Evolutionary conservation across 2,888 invertebrate genomes (phyloP).

Genomic region (Phrixothrix hirtus): DNA sequence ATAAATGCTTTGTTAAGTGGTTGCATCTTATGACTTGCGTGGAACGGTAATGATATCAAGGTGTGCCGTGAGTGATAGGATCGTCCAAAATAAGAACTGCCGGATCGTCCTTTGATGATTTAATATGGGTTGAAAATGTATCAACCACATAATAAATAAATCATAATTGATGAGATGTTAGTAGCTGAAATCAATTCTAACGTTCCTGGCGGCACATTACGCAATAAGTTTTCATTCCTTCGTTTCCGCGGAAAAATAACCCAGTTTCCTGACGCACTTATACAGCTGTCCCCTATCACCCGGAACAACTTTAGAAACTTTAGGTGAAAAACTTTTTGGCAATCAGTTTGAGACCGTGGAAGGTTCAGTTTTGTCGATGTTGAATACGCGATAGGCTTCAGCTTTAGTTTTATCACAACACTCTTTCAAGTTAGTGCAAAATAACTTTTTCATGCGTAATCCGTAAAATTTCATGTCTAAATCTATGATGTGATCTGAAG

Average conservation of each 20-base stretch:
- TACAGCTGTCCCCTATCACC: constrained; percentile 38
- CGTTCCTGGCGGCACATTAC: constrained; percentile 18
- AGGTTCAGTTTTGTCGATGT: neutral
- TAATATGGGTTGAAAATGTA: too few species aligned
- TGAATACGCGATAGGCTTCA: neutral
- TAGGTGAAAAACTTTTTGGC: constrained; percentile 37
- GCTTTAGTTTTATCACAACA: neutral
- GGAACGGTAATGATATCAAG: too few species aligned
- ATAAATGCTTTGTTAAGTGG: too few species aligned
- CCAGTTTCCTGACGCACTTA: constrained; percentile 40
- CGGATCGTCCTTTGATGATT: too few species aligned
- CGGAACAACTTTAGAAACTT: constrained; percentile 35
- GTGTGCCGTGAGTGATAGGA: too few species aligned
- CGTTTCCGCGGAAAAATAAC: constrained; percentile 44
- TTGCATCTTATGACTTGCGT: too few species aligned
- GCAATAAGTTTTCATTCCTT: too few species aligned
- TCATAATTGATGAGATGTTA: constrained; percentile 23
- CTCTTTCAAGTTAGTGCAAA: neutral
- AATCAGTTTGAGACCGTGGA: neutral
- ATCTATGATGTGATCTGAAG: too few species aligned
- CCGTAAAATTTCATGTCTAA: neutral
- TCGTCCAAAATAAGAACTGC: too few species aligned
- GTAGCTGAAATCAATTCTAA: constrained; percentile 12
- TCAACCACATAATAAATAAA: too few species aligned
- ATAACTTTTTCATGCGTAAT: neutral